Conservation (phyloP, 1,140 invertebrate genomes). For the Drosophila seguyi region DNA sequence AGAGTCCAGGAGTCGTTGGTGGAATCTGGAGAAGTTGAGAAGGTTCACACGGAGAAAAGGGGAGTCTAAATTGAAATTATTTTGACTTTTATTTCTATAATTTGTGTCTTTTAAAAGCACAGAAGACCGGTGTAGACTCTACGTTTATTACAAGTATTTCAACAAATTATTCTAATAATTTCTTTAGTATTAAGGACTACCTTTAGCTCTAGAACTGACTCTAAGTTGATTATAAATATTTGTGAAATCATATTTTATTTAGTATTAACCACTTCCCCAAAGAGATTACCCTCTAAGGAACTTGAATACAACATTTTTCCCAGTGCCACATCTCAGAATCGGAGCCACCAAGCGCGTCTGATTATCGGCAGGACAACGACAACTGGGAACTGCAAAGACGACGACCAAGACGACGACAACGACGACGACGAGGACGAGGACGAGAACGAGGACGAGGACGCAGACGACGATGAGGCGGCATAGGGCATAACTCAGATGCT, state of each 20-base stretch:
- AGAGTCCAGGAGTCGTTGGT: constrained; percentile 33
- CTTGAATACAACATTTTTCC: not conserved
- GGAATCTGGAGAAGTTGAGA: constrained; percentile 17
- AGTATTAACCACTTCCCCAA: not conserved
- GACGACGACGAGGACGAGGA: constrained; percentile 1
- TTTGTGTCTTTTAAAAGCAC: not conserved
- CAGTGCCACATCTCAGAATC: constrained; percentile 41
- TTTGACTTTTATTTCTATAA: not conserved
- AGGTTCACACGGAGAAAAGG: constrained; percentile 22
- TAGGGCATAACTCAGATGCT: constrained; percentile 83
- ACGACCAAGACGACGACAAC: constrained; percentile 24
- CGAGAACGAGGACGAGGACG: constrained; percentile 12
- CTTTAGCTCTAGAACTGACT: too few species aligned
- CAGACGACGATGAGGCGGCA: constrained; percentile 48
- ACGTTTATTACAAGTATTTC: too few species aligned
- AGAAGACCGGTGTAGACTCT: not conserved
- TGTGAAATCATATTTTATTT: too few species aligned
- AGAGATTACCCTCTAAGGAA: not conserved
- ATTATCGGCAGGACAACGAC: constrained; percentile 78
- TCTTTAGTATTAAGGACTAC: too few species aligned
- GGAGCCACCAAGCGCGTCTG: constrained; percentile 80
- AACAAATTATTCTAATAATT: too few species aligned
- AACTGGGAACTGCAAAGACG: constrained; percentile 38
- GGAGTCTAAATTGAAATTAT: not conserved
- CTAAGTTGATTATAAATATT: too few species aligned